These are phyloP conservation scores for Leucophenga montana DNA, from an alignment of 2,888 invertebrate species.

Conservation along the genomic window DNA sequence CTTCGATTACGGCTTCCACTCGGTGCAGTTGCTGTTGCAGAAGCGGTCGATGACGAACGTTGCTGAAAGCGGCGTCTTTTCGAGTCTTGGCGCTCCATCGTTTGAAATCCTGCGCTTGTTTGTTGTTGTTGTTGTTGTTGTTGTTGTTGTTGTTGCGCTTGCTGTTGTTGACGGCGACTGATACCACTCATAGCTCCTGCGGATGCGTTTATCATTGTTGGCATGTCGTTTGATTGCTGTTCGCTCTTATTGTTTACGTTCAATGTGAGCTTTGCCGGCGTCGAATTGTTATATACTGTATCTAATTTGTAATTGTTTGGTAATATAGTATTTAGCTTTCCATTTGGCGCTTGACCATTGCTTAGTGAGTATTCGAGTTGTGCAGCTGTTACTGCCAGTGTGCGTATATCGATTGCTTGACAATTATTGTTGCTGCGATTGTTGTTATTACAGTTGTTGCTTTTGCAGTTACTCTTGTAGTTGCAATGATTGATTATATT, in stretches of 20 bases:
- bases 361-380: neutral
- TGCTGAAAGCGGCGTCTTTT: constrained; percentile 2
- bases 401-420: constrained; percentile 38
- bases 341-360: too few relatives aligned
- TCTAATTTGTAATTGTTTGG: constrained; percentile 27
- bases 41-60: constrained; percentile 3
- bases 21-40: constrained; percentile 34
- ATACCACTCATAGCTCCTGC: too few relatives aligned
- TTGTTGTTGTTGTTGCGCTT: constrained; percentile 17
- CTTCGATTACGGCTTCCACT: constrained; percentile 32
- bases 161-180: neutral
- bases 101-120: neutral
- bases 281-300: constrained; percentile 25
- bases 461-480: constrained; percentile 34
- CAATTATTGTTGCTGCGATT: constrained; percentile 26
- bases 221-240: neutral
- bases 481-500: neutral
- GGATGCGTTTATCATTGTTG: too few relatives aligned
- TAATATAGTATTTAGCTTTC: too few relatives aligned
- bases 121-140: constrained; percentile 12
- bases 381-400: constrained; percentile 37
- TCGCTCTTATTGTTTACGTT: neutral
- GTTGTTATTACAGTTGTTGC: constrained; percentile 7
- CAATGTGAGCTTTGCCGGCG: neutral
- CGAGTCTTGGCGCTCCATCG: neutral